These are phyloP conservation scores for Sparus aurata DNA, from an alignment of 2,797 vertebrate genomes.

Conservation along the genomic window DNA sequence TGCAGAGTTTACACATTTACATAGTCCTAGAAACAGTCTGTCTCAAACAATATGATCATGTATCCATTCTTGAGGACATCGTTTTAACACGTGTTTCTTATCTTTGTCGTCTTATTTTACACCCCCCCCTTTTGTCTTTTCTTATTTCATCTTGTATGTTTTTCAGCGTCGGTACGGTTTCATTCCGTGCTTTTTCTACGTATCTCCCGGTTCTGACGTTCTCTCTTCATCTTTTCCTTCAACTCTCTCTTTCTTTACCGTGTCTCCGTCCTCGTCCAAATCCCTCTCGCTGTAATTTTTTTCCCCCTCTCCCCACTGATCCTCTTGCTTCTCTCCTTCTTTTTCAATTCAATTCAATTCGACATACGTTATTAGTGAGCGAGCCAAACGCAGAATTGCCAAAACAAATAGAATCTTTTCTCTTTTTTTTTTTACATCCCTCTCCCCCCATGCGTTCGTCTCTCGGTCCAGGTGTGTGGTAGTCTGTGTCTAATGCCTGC, in stretches of 20 bases:
- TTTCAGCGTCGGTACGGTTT: background rate
- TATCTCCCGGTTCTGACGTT: background rate
- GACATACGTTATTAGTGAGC: constrained; percentile 29
- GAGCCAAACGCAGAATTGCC: background rate
- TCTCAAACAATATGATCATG: too few relatives aligned
- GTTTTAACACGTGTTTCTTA: background rate
- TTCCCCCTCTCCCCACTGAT: background rate
- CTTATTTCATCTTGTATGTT: background rate
- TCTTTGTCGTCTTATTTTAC: background rate
- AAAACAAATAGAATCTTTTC: constrained; percentile 10
- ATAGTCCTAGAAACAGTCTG: too few relatives aligned
- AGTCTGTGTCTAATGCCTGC: constrained; percentile 52
- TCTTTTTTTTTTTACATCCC: background rate
- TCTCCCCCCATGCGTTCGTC: constrained; percentile 4
- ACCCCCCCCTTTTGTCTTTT: background rate
- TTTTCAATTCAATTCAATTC: constrained; percentile 21
- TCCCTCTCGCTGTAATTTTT: constrained; percentile 16
- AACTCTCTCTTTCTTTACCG: background rate
- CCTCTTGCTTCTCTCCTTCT: background rate
- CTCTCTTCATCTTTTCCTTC: constrained; percentile 1
- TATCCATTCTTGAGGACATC: too few relatives aligned
- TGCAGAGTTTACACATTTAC: too few relatives aligned
- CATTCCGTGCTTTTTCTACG: background rate
- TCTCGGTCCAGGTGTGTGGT: constrained; percentile 63
- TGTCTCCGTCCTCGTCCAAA: background rate